Conservation (phyloP, 2,888 invertebrate genomes). For the Tryphoninae sp. region DNA sequence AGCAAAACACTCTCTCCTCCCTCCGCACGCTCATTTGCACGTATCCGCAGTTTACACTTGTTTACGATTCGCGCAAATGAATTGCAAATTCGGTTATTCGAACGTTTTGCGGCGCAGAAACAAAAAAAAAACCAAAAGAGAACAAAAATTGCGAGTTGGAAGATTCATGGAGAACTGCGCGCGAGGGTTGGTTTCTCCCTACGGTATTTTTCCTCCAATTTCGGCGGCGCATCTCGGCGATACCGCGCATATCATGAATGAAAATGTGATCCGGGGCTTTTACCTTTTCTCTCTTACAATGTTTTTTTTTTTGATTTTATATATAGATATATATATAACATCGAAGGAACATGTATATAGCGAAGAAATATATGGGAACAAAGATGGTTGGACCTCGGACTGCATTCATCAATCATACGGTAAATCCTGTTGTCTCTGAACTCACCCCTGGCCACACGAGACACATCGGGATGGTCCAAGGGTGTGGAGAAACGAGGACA, state of each 20-base stretch:
- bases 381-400: neutral
- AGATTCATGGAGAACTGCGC: neutral
- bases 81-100: slow-evolving; percentile 67
- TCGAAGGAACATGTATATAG: neutral
- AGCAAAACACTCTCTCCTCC: slow-evolving; percentile 68
- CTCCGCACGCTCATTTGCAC: slow-evolving; percentile 72
- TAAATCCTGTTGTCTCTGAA: slow-evolving; percentile 56
- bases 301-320: slow-evolving; percentile 10
- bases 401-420: slow-evolving; percentile 61
- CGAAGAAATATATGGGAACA: slow-evolving; percentile 26
- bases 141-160: slow-evolving; percentile 15
- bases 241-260: slow-evolving; percentile 67
- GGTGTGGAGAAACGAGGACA: neutral
- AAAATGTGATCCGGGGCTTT: slow-evolving; percentile 59
- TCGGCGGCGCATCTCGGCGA: slow-evolving; percentile 50
- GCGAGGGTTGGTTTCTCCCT: slow-evolving; percentile 22
- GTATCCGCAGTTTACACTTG: slow-evolving; percentile 74
- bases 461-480: neutral
- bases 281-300: slow-evolving; percentile 29
- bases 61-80: slow-evolving; percentile 68
- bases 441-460: slow-evolving; percentile 33
- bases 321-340: slow-evolving; percentile 25
- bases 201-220: slow-evolving; percentile 55
- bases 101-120: slow-evolving; percentile 25
- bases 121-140: slow-evolving; percentile 12